Evolutionary conservation across 2,113 vertebrate species (phyloP).

Genomic region (Coracopsis vasa): DNA sequence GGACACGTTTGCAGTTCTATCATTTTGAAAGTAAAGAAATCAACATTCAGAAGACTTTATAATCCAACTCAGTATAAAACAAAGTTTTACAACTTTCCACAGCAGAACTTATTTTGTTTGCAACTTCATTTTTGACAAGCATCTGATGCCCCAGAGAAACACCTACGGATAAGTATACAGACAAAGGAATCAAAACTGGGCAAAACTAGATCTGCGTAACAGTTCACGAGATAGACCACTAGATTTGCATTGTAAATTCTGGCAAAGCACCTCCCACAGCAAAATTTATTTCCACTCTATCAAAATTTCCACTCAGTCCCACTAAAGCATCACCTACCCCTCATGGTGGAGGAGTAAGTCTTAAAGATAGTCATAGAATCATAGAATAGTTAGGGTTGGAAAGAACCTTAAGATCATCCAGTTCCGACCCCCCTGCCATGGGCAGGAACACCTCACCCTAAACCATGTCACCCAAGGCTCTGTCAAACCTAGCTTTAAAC

Average conservation of each 20-base stretch:
- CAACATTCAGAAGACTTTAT: not conserved
- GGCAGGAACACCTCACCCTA: no score
- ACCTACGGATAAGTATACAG: not conserved
- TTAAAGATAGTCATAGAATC: not conserved
- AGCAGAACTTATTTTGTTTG: not conserved
- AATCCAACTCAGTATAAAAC: rapidly evolving
- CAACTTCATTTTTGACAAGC: not conserved
- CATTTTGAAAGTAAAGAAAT: not conserved
- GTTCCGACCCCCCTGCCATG: no score
- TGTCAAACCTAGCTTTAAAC: no score
- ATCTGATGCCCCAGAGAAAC: not conserved
- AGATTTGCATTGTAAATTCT: not conserved
- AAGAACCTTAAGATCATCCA: no score
- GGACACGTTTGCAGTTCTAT: not conserved
- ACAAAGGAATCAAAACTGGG: not conserved
- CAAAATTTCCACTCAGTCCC: not conserved
- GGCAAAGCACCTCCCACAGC: not conserved
- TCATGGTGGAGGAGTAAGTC: rapidly evolving
- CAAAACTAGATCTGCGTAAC: not conserved
- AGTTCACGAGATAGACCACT: not conserved
- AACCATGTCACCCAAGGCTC: no score
- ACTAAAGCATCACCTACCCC: not conserved
- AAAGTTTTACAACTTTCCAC: not conserved
- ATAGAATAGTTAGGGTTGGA: no score
- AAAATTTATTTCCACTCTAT: not conserved